These are phyloP conservation scores for Danio albolineatus DNA, from an alignment of 2,797 vertebrate species.

Conservation along the genomic window DNA sequence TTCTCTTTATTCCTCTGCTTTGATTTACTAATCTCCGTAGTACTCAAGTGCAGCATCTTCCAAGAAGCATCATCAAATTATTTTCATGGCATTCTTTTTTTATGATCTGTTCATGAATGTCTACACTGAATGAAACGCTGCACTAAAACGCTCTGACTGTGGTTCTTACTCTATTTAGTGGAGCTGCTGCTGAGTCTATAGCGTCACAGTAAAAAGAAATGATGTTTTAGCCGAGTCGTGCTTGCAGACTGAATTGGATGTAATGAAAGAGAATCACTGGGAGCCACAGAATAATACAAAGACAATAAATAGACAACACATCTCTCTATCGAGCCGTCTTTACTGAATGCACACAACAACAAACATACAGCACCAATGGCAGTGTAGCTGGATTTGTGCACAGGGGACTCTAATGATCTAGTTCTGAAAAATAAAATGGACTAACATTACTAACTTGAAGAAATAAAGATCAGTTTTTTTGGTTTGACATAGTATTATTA, in stretches of 20 bases:
- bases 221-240: slow-evolving; percentile 3
- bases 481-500: too few species aligned
- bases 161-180: not conserved
- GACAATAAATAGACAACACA: slow-evolving; percentile 12
- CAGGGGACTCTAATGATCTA: too few species aligned
- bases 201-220: not conserved
- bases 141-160: not conserved
- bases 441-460: too few species aligned
- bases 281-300: slow-evolving; percentile 13
- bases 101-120: not conserved
- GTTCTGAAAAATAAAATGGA: too few species aligned
- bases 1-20: too few species aligned
- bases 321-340: not conserved
- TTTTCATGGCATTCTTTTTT: too few species aligned
- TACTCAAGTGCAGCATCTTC: too few species aligned
- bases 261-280: slow-evolving; percentile 22
- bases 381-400: not conserved
- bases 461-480: too few species aligned
- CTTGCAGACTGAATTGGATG: slow-evolving; percentile 16
- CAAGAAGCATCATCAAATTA: too few species aligned
- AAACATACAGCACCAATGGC: not conserved
- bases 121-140: not conserved
- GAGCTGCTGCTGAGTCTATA: not conserved
- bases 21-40: too few species aligned
- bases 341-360: not conserved